Base-by-base conservation (phyloP, 2,888 invertebrate genomes). In the Epirrhoe tristata region DNA sequence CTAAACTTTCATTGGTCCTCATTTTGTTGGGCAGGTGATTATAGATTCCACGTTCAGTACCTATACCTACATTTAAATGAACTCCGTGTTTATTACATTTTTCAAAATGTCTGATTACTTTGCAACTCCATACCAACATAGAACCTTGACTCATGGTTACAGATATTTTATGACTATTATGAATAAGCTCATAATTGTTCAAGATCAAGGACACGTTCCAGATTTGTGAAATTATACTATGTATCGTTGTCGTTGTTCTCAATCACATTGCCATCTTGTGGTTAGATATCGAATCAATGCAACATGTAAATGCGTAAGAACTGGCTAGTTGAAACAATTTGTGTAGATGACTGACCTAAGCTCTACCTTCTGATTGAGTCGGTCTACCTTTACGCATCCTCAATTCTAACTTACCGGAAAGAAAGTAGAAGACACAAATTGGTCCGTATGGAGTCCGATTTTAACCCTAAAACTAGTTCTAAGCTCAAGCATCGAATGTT, bases 21-120 rank as follows among this genome's bases (percentile, higher is more conserved):
- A 52, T 56, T 56, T 51, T 50, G 65, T 36, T 43, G 71, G 71
- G 71, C 78, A 76, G 77, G 68, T 72, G 57, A 51, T 60, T 58
- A n/a, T n/a, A 31, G 58, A 50, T 36, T 24, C 24, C 24, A 24
- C 24, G 24, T 24, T 24, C 24, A 24, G 1, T 24, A 3, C 24
- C 24, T 24, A 24, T 24, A 3, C 24, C 24, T 24, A 24, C 24
- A 24, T 24, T 24, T 3, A 24, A 24, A 24, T 24, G 24, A 24
- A 24, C 24, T 24, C 24, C 24, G 3, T 24, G 24, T 24, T 43
- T 43, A 12, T 7, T 1, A 6, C 39, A 43, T 12, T 12, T 43
- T 12, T 2, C 36, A 43, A 43, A 36, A 43, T 43, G 12, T 43
- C 39, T 0, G 5, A 43, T 43, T n/a, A n/a, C n/a, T n/a, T n/a